phyloP scores from a whole-genome alignment of 2,888 invertebrate genomes.

The Folsomia candida region DNA sequence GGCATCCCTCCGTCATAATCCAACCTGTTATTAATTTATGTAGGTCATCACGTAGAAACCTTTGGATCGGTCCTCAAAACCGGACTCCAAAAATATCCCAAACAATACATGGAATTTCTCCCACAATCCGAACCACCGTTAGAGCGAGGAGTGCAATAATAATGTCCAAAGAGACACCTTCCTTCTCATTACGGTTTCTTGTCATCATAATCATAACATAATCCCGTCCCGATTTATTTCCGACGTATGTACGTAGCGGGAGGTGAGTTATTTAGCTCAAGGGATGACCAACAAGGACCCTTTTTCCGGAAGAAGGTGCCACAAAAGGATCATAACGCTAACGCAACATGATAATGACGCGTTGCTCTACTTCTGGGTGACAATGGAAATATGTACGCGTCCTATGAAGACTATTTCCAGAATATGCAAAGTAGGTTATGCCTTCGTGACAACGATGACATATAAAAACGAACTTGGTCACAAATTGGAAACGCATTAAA shows the following conservation, averaged over 20 bases:
- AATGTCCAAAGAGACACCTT: too few relatives aligned
- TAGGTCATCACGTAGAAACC: too few relatives aligned
- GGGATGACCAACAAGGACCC: not conserved
- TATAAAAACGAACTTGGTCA: conserved; percentile 2
- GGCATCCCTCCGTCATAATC: not conserved
- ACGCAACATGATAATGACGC: too few relatives aligned
- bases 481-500: not conserved
- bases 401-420: conserved; percentile 8
- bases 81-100: not conserved
- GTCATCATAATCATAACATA: too few relatives aligned
- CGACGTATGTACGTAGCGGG: too few relatives aligned
- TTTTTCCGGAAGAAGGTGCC: not conserved
- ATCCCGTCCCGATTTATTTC: too few relatives aligned
- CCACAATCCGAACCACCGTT: too few relatives aligned
- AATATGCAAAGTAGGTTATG: not conserved
- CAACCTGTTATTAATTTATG: too few relatives aligned
- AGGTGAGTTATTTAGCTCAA: too few relatives aligned
- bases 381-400: not conserved
- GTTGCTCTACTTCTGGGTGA: not conserved
- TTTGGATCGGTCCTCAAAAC: not conserved
- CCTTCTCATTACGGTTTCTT: conserved; percentile 20
- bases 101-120: too few relatives aligned
- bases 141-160: too few relatives aligned
- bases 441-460: not conserved
- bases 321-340: not conserved